These are phyloP conservation scores for Melanotus villosus DNA, from an alignment of 2,888 invertebrate species.

Conservation along the genomic window DNA sequence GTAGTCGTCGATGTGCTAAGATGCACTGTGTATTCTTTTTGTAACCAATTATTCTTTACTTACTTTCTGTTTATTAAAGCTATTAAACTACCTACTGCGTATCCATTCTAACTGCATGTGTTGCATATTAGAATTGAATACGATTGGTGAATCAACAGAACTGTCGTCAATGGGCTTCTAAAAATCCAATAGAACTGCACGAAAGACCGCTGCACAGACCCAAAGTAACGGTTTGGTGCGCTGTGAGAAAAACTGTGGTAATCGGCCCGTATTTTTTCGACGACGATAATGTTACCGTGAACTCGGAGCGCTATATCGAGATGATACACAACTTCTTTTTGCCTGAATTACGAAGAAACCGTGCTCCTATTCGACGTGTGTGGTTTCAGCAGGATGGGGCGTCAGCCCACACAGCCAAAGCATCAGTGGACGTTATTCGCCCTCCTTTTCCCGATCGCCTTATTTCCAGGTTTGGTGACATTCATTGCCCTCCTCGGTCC, in stretches of 20 bases:
- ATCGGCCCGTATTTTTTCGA: slow-evolving; percentile 9
- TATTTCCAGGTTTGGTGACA: slow-evolving; percentile 8
- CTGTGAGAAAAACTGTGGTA: not conserved
- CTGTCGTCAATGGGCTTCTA: not conserved
- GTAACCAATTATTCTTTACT: too few species aligned
- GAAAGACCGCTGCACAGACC: not conserved
- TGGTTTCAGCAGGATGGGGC: not conserved
- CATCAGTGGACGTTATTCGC: not conserved
- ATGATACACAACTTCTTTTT: not conserved
- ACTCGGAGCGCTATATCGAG: not conserved
- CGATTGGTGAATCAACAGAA: not conserved
- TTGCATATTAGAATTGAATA: not conserved
- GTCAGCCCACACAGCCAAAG: not conserved
- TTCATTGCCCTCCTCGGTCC: not conserved
- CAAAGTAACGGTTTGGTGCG: not conserved
- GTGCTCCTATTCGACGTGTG: too few species aligned
- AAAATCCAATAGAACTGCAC: not conserved
- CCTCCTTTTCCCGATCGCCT: not conserved
- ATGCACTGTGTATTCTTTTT: too few species aligned
- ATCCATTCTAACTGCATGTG: too few species aligned
- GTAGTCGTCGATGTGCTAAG: too few species aligned
- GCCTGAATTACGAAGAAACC: not conserved
- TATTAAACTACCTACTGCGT: too few species aligned
- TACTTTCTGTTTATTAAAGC: too few species aligned
- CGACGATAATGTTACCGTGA: not conserved